Percentiles rank a stretch among this genome's conserved stretches.
Evolutionary conservation across 2,113 vertebrate genomes (phyloP).

Genomic region (Malurus cyaneus): DNA sequence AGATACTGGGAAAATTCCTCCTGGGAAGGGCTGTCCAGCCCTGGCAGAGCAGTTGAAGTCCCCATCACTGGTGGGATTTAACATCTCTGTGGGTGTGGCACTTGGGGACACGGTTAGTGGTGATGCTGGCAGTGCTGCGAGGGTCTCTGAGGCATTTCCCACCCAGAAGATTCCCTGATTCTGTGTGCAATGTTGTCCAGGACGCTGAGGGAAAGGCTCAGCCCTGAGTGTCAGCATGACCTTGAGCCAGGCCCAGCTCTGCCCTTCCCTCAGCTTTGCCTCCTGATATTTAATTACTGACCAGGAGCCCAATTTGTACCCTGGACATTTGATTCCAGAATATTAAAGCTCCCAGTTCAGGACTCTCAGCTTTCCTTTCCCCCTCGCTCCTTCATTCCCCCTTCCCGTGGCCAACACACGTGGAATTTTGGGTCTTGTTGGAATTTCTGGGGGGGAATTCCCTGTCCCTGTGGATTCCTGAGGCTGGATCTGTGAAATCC

Average conservation of each 20-base stretch:
- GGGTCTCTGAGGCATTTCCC: neutral
- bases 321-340: neutral
- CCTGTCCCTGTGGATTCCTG: neutral
- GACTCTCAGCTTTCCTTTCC: neutral
- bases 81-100: neutral
- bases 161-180: neutral
- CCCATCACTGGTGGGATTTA: neutral
- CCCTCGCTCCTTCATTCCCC: neutral
- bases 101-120: neutral
- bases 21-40: neutral
- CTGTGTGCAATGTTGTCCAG: fast-evolving
- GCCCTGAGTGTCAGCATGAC: neutral
- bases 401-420: neutral
- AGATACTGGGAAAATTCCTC: neutral
- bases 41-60: neutral
- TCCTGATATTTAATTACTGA: neutral
- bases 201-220: neutral
- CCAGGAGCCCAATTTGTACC: neutral
- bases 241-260: neutral
- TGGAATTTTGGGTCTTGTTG: neutral
- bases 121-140: neutral
- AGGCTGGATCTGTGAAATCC: neutral
- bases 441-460: neutral
- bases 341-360: fast-evolving
- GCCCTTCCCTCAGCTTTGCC: neutral